These are phyloP conservation scores for Tursiops truncatus DNA, from an alignment of 2,113 vertebrate species.

Conservation along the genomic window DNA sequence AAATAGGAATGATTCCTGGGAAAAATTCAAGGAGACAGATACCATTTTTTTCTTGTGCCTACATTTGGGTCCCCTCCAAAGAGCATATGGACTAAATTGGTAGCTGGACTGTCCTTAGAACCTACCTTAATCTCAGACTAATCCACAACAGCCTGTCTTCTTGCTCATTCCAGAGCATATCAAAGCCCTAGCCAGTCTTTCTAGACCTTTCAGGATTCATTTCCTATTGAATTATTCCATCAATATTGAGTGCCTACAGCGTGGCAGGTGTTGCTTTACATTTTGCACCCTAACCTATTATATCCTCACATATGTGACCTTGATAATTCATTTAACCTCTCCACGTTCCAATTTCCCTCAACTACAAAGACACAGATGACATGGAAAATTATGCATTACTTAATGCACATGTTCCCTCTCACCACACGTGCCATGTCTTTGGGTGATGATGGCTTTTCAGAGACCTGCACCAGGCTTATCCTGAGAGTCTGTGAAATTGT, in stretches of 20 bases:
- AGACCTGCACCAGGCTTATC: background rate
- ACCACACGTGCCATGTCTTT: fast-evolving
- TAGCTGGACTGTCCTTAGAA: background rate
- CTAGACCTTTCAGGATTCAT: background rate
- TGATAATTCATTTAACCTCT: background rate
- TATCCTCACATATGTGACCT: background rate
- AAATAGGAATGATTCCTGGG: background rate
- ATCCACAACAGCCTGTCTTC: fast-evolving
- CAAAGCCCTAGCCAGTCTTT: background rate
- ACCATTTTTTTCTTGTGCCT: background rate
- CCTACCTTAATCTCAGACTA: too few species aligned
- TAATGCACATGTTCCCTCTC: fast-evolving
- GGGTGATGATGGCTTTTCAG: background rate
- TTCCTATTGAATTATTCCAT: background rate
- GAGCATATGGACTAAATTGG: background rate
- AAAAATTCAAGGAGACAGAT: background rate
- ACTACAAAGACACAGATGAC: background rate
- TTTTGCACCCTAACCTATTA: too few species aligned
- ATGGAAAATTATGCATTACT: background rate
- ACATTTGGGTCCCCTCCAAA: background rate
- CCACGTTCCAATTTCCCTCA: fast-evolving
- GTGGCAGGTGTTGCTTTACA: too few species aligned
- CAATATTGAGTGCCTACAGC: fast-evolving
- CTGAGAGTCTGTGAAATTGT: fast-evolving
- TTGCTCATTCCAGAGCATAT: background rate